Base-by-base conservation (phyloP, 2,888 invertebrate species). In the Creontiades dilutus region DNA sequence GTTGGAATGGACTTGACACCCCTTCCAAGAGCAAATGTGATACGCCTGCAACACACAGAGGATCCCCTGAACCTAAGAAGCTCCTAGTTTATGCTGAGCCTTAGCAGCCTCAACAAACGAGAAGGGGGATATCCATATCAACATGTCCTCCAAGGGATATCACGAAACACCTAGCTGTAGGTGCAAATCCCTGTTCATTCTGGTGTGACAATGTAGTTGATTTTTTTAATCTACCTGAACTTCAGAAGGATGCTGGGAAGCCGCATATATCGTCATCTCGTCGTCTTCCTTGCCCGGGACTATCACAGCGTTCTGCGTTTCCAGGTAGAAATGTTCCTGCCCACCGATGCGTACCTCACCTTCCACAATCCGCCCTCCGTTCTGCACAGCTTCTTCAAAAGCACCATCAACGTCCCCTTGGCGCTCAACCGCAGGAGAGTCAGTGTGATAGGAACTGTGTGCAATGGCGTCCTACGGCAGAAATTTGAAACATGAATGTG, bases 241-340 rank as follows among this genome's bases (percentile, higher is more conserved):
- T 93, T 97, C 97, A 0, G 96, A 93, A 0, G 97, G 97, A 94
- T 97, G 96, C 93, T 99, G 99, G 9, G 97, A 96, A 0, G 98
- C 96, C 91, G 96, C 95, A 92, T 96, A 96, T 84, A 99, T 93
- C 93, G 98, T 98, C 90, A 99, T 93, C 93, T 99, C 99, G 91
- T 96, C 96, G 90, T 96, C 96, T 93, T 97, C 97, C 92, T 95
- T 95, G 92, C 95, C 95, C 0, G 97, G 97, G 80, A 96, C 94
- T 0, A 95, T 97, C 90, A 96, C 93, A 0, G 95, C 94, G 0
- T 95, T 95, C 91, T 97, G 95, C 0, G 99, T 98, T 94, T 99
- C 99, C 92, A 99, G 94, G 93, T 99, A 99, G 93, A 99, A 99
- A 93, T 99, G 99, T 93, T 99, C 99, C 93, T 99, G 99, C 0